These are phyloP conservation scores for Papilio glaucus DNA, from an alignment of 1,140 invertebrate species.

Conservation along the genomic window DNA sequence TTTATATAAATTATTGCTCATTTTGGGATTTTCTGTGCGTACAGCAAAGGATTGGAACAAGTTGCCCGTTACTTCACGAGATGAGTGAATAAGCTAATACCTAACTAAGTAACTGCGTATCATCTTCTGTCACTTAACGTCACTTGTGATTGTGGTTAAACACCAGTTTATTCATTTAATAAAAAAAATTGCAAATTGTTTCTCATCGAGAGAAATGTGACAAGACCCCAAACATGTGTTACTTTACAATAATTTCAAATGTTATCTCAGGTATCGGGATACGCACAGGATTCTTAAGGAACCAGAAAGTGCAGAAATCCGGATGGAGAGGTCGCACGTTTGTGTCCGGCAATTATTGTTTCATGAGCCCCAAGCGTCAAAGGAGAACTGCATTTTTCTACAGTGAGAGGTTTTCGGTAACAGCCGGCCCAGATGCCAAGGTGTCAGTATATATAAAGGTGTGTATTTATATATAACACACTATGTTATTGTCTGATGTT, in stretches of 20 bases:
- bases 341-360: conserved; percentile 62
- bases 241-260: conserved; percentile 13
- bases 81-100: no score
- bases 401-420: conserved; percentile 64
- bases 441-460: conserved; percentile 62
- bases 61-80: no score
- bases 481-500: conserved; percentile 28
- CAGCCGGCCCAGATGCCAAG: conserved; percentile 57
- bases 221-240: background rate
- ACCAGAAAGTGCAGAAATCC: conserved; percentile 52
- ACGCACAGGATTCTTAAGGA: conserved; percentile 53
- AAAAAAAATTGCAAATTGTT: no score
- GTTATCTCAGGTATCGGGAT: conserved; percentile 57
- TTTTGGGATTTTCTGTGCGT: no score
- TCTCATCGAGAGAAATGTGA: no score
- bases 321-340: conserved; percentile 64
- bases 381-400: conserved; percentile 58
- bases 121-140: no score
- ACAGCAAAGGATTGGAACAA: no score
- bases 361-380: conserved; percentile 52
- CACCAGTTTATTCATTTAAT: no score
- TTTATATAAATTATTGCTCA: no score
- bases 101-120: no score
- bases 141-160: no score
- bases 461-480: conserved; percentile 29